phyloP scores from a whole-genome alignment of 2,797 vertebrate species.

The Lacerta bilineata region DNA sequence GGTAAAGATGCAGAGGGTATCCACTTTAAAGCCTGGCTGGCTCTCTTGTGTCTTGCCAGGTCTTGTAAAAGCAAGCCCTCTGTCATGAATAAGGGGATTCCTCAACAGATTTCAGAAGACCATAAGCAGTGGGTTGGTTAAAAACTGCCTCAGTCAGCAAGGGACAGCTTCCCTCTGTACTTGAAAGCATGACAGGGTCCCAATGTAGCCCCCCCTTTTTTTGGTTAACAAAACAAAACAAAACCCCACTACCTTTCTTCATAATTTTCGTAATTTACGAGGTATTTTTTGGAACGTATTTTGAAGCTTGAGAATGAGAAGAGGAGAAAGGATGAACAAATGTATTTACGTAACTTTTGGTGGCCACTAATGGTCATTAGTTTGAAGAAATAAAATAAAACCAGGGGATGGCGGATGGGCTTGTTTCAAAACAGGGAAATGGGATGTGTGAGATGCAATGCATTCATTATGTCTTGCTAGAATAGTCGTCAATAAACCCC shows the following conservation, averaged over 20 bases:
- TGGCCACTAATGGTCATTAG: constrained; percentile 12
- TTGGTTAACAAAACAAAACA: not conserved
- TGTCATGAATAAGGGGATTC: constrained; percentile 20
- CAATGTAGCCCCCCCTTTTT: constrained; percentile 31
- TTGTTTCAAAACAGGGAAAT: constrained; percentile 8
- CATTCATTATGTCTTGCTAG: too few relatives aligned
- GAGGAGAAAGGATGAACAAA: constrained; percentile 48
- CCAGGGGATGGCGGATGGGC: not conserved
- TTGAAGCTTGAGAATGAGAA: constrained; percentile 55
- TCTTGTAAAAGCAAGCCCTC: constrained; percentile 49
- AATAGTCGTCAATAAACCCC: too few relatives aligned
- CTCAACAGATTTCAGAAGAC: constrained; percentile 24
- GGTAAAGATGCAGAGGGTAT: constrained; percentile 45
- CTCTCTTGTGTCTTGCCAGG: constrained; percentile 49
- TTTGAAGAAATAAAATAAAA: constrained; percentile 8
- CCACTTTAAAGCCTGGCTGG: constrained; percentile 47
- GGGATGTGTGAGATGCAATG: not conserved
- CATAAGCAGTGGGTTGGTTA: constrained; percentile 40
- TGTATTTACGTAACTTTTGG: constrained; percentile 42
- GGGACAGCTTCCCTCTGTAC: not conserved
- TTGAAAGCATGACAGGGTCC: constrained; percentile 38
- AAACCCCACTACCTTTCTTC: not conserved
- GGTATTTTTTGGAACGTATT: not conserved
- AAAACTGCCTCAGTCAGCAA: constrained; percentile 31
- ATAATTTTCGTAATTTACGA: constrained; percentile 40